Evolutionary conservation across 2,888 invertebrate species (phyloP).

Genomic region (Rotaria magnacalcarata): DNA sequence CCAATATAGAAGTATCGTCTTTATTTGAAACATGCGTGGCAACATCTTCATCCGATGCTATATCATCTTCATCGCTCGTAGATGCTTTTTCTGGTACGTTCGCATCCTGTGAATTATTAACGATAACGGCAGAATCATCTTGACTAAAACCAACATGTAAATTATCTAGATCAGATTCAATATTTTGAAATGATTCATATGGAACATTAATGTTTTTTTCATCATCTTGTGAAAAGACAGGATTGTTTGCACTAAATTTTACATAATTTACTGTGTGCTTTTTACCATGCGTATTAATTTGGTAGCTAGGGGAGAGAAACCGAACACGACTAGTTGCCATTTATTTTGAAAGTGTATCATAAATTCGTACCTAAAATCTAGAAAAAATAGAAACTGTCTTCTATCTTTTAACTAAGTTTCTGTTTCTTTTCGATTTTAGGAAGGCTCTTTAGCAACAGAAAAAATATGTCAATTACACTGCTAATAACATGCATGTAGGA

Average conservation of each 20-base stretch:
- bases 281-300: background rate
- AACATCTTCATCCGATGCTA: background rate
- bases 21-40: background rate
- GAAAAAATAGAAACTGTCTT: background rate
- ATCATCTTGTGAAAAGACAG: background rate
- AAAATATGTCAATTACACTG: background rate
- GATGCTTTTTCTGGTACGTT: background rate
- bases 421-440: no score
- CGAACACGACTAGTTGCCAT: background rate
- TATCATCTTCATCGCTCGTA: background rate
- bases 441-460: no score
- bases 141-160: background rate
- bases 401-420: no score
- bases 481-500: no score
- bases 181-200: background rate
- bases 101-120: background rate
- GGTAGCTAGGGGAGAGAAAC: background rate
- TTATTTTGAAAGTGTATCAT: background rate
- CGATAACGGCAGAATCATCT: background rate
- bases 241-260: background rate
- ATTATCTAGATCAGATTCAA: background rate
- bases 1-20: background rate
- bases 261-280: background rate
- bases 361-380: background rate
- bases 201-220: background rate